Evolutionary conservation across 1,140 invertebrate species (phyloP).

Genomic region (Drosophila navojoa): DNA sequence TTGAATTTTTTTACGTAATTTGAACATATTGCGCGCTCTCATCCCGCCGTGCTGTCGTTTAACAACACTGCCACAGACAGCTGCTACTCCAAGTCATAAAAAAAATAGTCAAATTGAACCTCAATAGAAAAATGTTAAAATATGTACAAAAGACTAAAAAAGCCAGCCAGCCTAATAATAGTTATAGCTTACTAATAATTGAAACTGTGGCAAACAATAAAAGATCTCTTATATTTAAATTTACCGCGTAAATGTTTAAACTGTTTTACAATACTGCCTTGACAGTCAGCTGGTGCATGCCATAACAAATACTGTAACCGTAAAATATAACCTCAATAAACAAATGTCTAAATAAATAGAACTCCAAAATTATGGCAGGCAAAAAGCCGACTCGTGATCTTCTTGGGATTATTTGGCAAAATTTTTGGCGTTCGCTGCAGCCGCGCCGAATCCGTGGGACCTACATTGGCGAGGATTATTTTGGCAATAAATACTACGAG

Average conservation of each 20-base stretch:
- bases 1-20: slow-evolving; percentile 34
- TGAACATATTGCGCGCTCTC: slow-evolving; percentile 5
- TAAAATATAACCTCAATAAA: slow-evolving; percentile 19
- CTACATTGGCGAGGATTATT: slow-evolving; percentile 88
- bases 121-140: background rate
- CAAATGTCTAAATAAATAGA: slow-evolving; percentile 23
- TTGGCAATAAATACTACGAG: slow-evolving; percentile 93
- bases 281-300: slow-evolving; percentile 23
- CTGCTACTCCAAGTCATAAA: slow-evolving; percentile 20
- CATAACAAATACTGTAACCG: slow-evolving; percentile 6
- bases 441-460: slow-evolving; percentile 85
- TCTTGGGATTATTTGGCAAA: slow-evolving; percentile 84
- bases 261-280: slow-evolving; percentile 21
- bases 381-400: slow-evolving; percentile 83
- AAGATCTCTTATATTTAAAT: background rate
- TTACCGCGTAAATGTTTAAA: slow-evolving; percentile 1
- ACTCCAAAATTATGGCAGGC: slow-evolving; percentile 58
- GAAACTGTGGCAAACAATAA: slow-evolving; percentile 40
- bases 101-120: slow-evolving; percentile 11
- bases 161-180: background rate
- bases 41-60: slow-evolving; percentile 1
- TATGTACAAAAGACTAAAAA: background rate
- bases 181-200: slow-evolving; percentile 25
- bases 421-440: slow-evolving; percentile 87
- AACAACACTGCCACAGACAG: slow-evolving; percentile 33